These are phyloP conservation scores for Epinephelus malabaricus DNA, from an alignment of 2,797 vertebrate species.

Conservation along the genomic window DNA sequence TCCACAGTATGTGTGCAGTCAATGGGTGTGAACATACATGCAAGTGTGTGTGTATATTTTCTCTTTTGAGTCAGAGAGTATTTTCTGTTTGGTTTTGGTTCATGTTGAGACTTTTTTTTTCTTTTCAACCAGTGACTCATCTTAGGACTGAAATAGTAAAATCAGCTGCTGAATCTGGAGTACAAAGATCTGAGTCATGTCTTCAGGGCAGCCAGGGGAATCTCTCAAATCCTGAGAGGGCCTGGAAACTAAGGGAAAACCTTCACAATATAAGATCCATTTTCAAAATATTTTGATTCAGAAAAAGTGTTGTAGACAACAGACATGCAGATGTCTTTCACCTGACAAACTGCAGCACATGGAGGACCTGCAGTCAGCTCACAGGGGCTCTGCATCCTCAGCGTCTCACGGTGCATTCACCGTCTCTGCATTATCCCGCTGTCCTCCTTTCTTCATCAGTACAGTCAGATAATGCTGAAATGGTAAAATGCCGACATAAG, in stretches of 20 bases:
- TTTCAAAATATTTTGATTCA: neutral
- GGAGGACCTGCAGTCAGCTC: neutral
- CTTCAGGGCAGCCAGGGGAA: neutral
- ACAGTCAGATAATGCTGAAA: constrained; percentile 7
- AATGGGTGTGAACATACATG: neutral
- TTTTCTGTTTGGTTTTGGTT: constrained; percentile 28
- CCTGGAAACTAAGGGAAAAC: no score
- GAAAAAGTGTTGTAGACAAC: no score
- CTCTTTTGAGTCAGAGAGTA: constrained; percentile 13
- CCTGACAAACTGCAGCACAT: neutral
- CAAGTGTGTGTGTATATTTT: neutral
- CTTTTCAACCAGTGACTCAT: constrained; percentile 42
- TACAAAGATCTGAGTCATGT: neutral
- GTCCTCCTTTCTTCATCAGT: neutral
- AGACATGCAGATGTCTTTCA: no score
- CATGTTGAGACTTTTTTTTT: neutral
- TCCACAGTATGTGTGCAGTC: neutral
- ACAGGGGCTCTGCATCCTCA: neutral
- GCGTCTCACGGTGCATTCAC: neutral
- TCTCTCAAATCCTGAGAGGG: neutral
- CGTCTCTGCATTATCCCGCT: no score
- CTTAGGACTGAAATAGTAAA: neutral
- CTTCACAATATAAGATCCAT: neutral
- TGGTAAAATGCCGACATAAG: neutral
- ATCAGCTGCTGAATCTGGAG: constrained; percentile 6